Evolutionary conservation across 2,113 vertebrate species (phyloP).

Genomic region (Sander lucioperca): DNA sequence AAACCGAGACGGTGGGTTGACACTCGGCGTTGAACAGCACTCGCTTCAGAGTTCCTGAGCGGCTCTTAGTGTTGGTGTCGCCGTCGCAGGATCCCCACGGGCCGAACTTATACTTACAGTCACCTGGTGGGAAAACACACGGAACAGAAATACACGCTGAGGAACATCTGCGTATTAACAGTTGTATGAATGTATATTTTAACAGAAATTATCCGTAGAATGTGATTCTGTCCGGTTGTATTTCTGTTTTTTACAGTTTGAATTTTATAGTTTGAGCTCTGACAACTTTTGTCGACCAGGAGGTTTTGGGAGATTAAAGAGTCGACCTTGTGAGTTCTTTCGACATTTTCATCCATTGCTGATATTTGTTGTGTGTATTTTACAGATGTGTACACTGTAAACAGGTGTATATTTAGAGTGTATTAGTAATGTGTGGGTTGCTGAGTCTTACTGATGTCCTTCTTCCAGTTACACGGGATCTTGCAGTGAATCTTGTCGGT

Average conservation of each 20-base stretch:
- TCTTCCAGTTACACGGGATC: slow-evolving; percentile 99
- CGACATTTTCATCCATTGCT: too few species aligned
- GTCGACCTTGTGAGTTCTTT: too few species aligned
- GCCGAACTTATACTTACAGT: slow-evolving; percentile 97
- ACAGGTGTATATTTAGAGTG: background rate
- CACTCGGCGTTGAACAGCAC: slow-evolving; percentile 94
- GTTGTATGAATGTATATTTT: too few species aligned
- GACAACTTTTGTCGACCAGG: too few species aligned
- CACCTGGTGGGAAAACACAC: slow-evolving; percentile 80
- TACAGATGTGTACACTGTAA: background rate
- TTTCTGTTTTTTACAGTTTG: too few species aligned
- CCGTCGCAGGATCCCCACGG: slow-evolving; percentile 91
- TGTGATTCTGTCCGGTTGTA: too few species aligned
- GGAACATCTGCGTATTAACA: too few species aligned
- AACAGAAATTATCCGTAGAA: too few species aligned
- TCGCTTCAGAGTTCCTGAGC: slow-evolving; percentile 92
- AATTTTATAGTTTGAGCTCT: too few species aligned
- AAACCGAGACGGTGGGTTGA: slow-evolving; percentile 89
- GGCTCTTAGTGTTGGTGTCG: slow-evolving; percentile 87
- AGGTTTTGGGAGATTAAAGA: too few species aligned
- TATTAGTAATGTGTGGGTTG: background rate
- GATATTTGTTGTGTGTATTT: background rate
- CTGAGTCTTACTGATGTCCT: slow-evolving; percentile 89
- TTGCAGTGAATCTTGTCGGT: slow-evolving; percentile 90
- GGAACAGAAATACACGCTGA: too few species aligned